Evolutionary conservation across 2,113 vertebrate genomes (phyloP), one percentile per base, ranked within the genome.

Genomic region (Plestiodon gilberti): DNA sequence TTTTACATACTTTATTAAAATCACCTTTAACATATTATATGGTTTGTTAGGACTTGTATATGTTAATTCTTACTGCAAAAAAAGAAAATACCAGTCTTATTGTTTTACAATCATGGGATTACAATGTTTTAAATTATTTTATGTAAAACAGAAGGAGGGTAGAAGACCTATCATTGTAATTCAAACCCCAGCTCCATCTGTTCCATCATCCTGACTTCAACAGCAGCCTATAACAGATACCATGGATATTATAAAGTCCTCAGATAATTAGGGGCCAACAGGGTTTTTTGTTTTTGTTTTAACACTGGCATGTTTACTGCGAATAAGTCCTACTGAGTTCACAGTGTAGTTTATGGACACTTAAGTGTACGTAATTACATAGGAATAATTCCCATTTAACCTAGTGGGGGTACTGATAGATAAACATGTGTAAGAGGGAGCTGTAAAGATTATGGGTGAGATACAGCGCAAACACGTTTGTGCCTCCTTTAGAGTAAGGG

Each of bases 101-200:
- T 38, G n/a, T 23, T 89, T 70, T 69, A 78, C 35, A 84, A 89
- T 82, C 74, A 38, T 11, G 81, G n/a, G 77, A 57, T 82, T 88
- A 70, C 83, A 84, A 79, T 28, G 18, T 30, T 3, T 52, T 13
- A 4, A 85, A 43, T 43, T 73, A 77, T 69, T 71, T 74, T 85
- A 85, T 70, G 0, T 38, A n/a, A 74, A 80, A 48, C 28, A 62
- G 33, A 48, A 18, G 65, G 64, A 18, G 65, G 64, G 1, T 65
- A 43, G 2, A 22, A 81, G 59, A 67, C 82, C 23, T 87, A 17
- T 9, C 14, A 40, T 65, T 2, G 0, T 74, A 61, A 57, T 76
- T 85, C 43, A 78, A 2, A 77, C 65, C 40, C 77, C 7, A 17
- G 2, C 28, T 75, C 81, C 43, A 64, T 81, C 70, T 76, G 71